Conservation (phyloP, 2,888 invertebrate genomes). For the Zaprionus lineosus region DNA sequence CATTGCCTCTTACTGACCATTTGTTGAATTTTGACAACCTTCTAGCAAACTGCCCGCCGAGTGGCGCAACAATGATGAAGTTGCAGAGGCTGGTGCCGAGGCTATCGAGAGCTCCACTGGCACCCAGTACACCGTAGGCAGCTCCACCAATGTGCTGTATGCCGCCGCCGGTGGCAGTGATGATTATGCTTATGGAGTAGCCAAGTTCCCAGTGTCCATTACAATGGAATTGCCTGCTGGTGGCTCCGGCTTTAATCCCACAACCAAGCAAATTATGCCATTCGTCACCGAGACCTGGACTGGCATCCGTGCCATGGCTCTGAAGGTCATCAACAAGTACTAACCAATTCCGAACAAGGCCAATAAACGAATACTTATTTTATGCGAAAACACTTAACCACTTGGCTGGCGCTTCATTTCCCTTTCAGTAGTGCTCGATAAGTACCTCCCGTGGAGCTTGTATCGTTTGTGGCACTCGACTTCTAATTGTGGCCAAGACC, state of each 20-base stretch:
- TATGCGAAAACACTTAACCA: slow-evolving; percentile 21
- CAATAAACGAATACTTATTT: slow-evolving; percentile 49
- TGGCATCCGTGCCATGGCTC: slow-evolving; percentile 81
- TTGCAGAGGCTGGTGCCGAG: slow-evolving; percentile 79
- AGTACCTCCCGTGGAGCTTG: slow-evolving; percentile 22
- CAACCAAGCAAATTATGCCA: slow-evolving; percentile 84
- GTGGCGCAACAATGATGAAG: slow-evolving; percentile 81
- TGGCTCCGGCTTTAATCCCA: slow-evolving; percentile 85
- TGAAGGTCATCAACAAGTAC: slow-evolving; percentile 73
- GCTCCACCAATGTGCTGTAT: slow-evolving; percentile 83
- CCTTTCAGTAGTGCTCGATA: slow-evolving; percentile 12
- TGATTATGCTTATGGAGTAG: slow-evolving; percentile 86
- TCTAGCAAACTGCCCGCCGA: slow-evolving; percentile 82
- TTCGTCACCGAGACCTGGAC: slow-evolving; percentile 86
- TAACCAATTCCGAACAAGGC: slow-evolving; percentile 18
- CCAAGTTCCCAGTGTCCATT: slow-evolving; percentile 85
- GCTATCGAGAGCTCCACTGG: slow-evolving; percentile 81
- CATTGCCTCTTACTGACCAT: no score
- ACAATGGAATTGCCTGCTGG: slow-evolving; percentile 86
- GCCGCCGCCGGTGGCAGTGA: slow-evolving; percentile 86
- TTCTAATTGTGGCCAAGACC: no score
- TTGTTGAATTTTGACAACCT: no score
- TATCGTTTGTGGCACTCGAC: no score
- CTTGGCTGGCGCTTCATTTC: slow-evolving; percentile 9
- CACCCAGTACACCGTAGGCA: slow-evolving; percentile 82